A percentile compares a stretch with the other conserved stretches of the same genome.
These are phyloP conservation scores for Minunthozetes semirufus DNA, from an alignment of 2,888 invertebrate genomes.

Conservation along the genomic window DNA sequence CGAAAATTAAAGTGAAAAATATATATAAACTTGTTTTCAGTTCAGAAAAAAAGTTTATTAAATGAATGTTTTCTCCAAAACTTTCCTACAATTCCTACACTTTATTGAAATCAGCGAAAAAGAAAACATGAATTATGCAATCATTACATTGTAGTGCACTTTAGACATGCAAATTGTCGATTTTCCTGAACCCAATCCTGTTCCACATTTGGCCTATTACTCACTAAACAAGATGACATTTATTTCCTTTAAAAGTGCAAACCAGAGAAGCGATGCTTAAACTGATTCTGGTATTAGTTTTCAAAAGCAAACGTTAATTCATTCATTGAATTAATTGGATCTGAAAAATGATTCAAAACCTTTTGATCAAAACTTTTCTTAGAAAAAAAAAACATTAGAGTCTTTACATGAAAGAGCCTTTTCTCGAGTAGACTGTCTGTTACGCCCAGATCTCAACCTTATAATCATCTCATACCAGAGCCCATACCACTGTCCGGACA, in stretches of 20 bases:
- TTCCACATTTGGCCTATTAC: not conserved
- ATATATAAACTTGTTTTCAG: conserved; percentile 9
- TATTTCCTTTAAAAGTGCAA: not conserved
- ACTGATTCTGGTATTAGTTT: not conserved
- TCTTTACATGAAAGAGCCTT: too few species aligned
- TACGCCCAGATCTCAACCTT: not conserved
- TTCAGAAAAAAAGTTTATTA: not conserved
- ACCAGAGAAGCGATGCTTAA: not conserved
- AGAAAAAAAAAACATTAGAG: too few species aligned
- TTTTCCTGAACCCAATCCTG: conserved; percentile 1
- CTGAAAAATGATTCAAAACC: too few species aligned
- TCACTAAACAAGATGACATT: not conserved
- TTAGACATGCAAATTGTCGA: not conserved
- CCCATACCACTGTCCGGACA: not conserved
- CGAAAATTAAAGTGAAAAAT: not conserved
- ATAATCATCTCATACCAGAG: not conserved
- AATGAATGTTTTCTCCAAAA: not conserved
- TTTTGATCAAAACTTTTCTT: too few species aligned
- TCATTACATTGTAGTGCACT: not conserved
- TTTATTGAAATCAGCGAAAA: not conserved
- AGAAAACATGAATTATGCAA: not conserved
- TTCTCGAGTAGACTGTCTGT: not conserved
- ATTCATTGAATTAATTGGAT: too few species aligned
- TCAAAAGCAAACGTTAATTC: too few species aligned
- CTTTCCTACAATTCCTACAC: conserved; percentile 3